Conservation (phyloP, 2,113 vertebrate genomes). For the Aphyosemion australe region DNA sequence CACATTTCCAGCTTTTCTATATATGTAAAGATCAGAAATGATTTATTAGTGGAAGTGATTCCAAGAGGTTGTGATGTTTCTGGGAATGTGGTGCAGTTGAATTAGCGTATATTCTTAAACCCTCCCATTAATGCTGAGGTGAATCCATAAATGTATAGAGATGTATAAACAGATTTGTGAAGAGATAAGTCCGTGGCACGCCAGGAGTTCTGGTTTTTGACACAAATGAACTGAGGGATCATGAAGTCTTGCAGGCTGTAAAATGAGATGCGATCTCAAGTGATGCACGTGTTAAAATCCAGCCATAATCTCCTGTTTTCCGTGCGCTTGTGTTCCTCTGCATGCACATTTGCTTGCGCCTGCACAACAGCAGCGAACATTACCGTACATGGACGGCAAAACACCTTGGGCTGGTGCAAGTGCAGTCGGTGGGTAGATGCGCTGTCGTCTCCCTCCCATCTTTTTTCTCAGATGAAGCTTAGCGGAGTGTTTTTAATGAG, state of each 20-base stretch:
- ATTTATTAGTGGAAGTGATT: constrained; percentile 14
- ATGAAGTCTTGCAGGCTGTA: not conserved
- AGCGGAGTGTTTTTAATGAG: constrained; percentile 74
- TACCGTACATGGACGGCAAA: constrained; percentile 32
- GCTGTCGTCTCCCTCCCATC: constrained; percentile 54
- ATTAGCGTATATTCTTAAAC: no score
- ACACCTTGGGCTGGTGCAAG: constrained; percentile 58
- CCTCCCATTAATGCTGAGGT: not conserved
- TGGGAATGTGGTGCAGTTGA: no score
- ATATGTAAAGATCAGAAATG: no score
- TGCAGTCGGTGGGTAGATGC: constrained; percentile 44
- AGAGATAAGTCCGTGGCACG: constrained; percentile 10
- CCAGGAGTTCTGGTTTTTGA: constrained; percentile 14
- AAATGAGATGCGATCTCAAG: not conserved
- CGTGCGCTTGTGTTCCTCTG: constrained; percentile 4
- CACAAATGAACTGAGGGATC: not conserved
- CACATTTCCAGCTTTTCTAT: not conserved
- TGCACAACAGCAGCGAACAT: constrained; percentile 10
- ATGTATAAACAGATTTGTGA: constrained; percentile 15
- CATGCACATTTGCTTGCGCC: constrained; percentile 13
- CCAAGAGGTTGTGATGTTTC: not conserved
- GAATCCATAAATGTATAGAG: constrained; percentile 28
- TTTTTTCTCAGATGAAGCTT: constrained; percentile 62
- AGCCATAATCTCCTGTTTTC: not conserved
- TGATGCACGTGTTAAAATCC: not conserved